phyloP scores from a whole-genome alignment of 2,888 invertebrate genomes.

The Tricholauxania praeusta region DNA sequence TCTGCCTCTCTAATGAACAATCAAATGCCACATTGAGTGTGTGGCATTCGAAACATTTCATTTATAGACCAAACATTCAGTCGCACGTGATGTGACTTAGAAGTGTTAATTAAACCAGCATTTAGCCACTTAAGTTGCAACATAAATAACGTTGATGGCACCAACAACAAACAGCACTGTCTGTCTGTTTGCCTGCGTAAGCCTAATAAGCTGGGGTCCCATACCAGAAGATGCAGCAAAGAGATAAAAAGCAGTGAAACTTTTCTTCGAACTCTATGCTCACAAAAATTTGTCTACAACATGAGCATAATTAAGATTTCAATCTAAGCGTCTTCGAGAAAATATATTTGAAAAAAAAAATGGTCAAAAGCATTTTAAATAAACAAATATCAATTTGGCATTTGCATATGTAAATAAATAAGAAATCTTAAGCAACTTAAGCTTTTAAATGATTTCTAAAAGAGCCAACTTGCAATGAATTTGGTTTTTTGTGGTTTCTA shows the following conservation, averaged over 20 bases:
- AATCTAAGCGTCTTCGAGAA: background rate
- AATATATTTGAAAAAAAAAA: too few species aligned
- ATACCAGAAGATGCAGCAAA: background rate
- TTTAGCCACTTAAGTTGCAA: background rate
- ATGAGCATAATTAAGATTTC: constrained; percentile 8
- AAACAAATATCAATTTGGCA: too few species aligned
- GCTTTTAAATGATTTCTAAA: too few species aligned
- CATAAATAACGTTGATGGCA: background rate
- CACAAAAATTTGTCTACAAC: constrained; percentile 5
- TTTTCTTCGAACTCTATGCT: too few species aligned
- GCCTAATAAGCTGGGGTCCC: too few species aligned
- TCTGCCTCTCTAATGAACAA: background rate
- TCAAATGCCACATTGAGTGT: background rate
- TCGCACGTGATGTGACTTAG: too few species aligned
- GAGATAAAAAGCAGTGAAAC: background rate
- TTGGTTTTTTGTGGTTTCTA: too few species aligned
- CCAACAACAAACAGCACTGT: background rate
- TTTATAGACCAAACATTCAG: background rate
- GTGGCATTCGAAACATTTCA: background rate
- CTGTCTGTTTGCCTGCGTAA: background rate
- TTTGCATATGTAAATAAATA: too few species aligned
- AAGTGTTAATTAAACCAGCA: constrained; percentile 24
- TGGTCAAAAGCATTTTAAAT: too few species aligned
- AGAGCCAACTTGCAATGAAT: too few species aligned
- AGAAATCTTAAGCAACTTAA: too few species aligned